Evolutionary conservation across 2,797 vertebrate genomes (phyloP).

Genomic region (Typhlichthys eigenmanni): DNA sequence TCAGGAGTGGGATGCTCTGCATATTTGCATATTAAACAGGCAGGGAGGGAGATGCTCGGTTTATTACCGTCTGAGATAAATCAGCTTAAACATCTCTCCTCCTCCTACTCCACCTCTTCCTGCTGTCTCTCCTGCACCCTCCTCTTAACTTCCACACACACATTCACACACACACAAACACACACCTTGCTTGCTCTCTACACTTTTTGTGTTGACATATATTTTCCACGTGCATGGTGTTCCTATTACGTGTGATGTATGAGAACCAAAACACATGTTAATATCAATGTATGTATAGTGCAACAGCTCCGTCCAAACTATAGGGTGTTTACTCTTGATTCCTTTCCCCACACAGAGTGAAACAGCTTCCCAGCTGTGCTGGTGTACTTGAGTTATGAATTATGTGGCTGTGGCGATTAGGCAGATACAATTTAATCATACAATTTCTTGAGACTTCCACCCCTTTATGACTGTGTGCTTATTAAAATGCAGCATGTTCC

Average conservation of each 20-base stretch:
- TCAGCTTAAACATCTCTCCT: conserved; percentile 99
- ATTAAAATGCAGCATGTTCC: conserved; percentile 67
- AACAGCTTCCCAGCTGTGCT: conserved; percentile 54
- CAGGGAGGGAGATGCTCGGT: conserved; percentile 94
- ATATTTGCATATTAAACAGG: conserved; percentile 99
- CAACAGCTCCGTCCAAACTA: conserved; percentile 29
- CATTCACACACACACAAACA: neutral
- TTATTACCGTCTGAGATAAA: conserved; percentile 99
- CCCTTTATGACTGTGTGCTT: conserved; percentile 61
- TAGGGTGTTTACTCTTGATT: conserved; percentile 39
- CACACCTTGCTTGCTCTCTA: neutral
- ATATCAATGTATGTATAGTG: conserved; percentile 23
- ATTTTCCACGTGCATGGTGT: conserved; percentile 23
- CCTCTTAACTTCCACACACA: conserved; percentile 26
- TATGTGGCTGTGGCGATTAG: conserved; percentile 55
- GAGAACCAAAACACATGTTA: conserved; percentile 35
- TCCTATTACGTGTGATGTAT: conserved; percentile 29
- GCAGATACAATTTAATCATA: conserved; percentile 67
- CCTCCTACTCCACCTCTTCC: conserved; percentile 95
- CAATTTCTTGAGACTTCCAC: conserved; percentile 51
- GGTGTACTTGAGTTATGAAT: conserved; percentile 59
- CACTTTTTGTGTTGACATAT: conserved; percentile 23
- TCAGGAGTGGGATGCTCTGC: conserved; percentile 99
- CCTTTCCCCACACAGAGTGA: conserved; percentile 36
- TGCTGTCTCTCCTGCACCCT: conserved; percentile 50